Evolutionary conservation across 92 coral and sea anemone species (phyloP).

Genomic region (Palythoa grandis): DNA sequence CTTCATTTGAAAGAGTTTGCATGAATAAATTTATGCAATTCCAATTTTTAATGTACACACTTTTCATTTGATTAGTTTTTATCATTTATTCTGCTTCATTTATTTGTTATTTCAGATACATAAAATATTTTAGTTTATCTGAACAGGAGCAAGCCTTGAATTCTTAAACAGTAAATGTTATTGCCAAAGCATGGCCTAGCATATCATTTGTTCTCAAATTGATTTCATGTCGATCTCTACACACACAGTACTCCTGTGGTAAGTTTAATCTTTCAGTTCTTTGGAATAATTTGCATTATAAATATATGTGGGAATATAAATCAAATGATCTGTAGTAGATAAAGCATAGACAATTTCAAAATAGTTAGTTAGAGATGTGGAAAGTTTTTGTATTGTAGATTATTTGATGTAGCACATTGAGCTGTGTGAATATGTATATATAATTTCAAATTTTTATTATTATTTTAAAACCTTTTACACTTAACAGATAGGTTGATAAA

Average conservation of each 20-base stretch:
- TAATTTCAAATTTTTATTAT: too few relatives aligned
- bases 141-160: background rate
- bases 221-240: background rate
- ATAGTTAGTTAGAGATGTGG: background rate
- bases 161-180: background rate
- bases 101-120: background rate
- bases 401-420: background rate
- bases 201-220: background rate
- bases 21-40: background rate
- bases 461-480: background rate
- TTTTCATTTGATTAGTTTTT: too few relatives aligned
- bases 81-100: background rate
- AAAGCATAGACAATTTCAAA: background rate
- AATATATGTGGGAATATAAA: background rate
- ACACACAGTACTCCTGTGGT: background rate
- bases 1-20: background rate
- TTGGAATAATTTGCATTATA: background rate
- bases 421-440: background rate
- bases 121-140: background rate
- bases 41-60: too few relatives aligned
- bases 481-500: too few relatives aligned
- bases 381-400: background rate
- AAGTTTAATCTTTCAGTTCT: background rate
- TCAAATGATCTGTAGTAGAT: background rate
- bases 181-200: background rate